Percentiles rank a stretch among this genome's conserved stretches.
These are phyloP conservation scores for Phataginus tricuspis DNA, from an alignment of 2,797 vertebrate genomes.

Conservation along the genomic window DNA sequence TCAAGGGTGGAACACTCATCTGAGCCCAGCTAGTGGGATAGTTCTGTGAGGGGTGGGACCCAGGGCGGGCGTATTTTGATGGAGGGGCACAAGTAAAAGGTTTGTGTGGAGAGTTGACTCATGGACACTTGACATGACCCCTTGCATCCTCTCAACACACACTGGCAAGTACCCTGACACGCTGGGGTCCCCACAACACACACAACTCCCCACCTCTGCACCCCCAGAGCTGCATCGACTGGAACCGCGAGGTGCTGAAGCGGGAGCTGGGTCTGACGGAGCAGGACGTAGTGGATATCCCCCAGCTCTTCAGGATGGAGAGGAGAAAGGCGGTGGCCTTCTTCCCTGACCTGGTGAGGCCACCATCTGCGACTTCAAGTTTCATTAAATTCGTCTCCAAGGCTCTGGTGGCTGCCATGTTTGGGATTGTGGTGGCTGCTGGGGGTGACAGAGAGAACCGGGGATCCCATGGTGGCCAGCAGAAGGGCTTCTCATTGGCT, in stretches of 20 bases:
- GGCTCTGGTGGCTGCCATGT: neutral
- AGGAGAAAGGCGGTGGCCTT: slow-evolving; percentile 84
- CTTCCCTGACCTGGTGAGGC: slow-evolving; percentile 93
- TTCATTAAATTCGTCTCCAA: neutral
- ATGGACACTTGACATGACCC: neutral
- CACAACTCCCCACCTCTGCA: too few relatives aligned
- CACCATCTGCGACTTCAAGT: fast-evolving
- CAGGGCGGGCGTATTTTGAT: fast-evolving
- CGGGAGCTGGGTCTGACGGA: slow-evolving; percentile 91
- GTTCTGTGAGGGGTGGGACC: neutral
- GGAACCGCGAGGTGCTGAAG: slow-evolving; percentile 94
- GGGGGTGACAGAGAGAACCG: neutral
- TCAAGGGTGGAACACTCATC: neutral
- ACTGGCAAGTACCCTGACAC: neutral
- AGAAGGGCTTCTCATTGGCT: neutral
- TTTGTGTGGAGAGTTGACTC: neutral
- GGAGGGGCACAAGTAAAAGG: neutral
- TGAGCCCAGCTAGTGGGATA: neutral
- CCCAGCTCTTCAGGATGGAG: slow-evolving; percentile 89
- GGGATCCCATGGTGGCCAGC: neutral
- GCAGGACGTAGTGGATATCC: slow-evolving; percentile 92
- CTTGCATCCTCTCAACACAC: neutral
- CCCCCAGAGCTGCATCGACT: slow-evolving; percentile 92
- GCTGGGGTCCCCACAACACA: too few relatives aligned
- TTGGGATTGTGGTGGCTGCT: neutral